Evolutionary conservation across 2,113 vertebrate genomes (phyloP), one percentile per base, ranked within the genome.

Genomic region (Toxotes jaculatrix): DNA sequence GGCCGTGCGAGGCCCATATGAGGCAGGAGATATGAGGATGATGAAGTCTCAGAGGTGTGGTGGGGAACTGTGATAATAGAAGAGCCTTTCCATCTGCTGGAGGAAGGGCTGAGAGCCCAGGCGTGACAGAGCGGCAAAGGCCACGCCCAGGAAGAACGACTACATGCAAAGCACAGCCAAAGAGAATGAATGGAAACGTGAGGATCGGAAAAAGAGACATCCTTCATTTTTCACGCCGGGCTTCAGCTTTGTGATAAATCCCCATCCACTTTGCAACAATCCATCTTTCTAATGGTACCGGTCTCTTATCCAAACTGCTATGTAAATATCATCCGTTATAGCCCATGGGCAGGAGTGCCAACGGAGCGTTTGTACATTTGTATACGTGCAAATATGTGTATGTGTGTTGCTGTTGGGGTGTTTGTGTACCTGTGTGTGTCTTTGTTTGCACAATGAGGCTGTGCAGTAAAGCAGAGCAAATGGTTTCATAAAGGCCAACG

Each of bases 271-370:
- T 74, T 76, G 60, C 23, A 31, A 55, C 74, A 4, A 92, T 90
- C 85, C 51, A 85, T 93, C 89, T 87, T 79, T 79, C 78, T 91
- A 91, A 89, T 85, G 89, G 80, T 53, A 73, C 78, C 34, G 59
- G 71, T 79, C 84, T 85, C 84, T 87, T 87, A 87, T 88, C 77
- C 87, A 87, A 88, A 86, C 84, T 27, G 69, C 84, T 80, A 86
- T 86, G 87, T 90, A 91, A 92, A 93, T 90, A 88, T 81, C 73
- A 90, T 90, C 43, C 21, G 34, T 89, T 91, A 86, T 17, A 65
- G 77, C 82, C 67, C 38, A 31, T 11, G 60, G 71, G 74, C 60
- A 85, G 71, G 27, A 56, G 80, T 42, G 76, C 57, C 57, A 71
- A 68, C 57, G n/a, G 74, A 62, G 55, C 11, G 4, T 62, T 42